These are phyloP conservation scores for Trissolcus brochymenae DNA, from an alignment of 2,888 invertebrate genomes.

Conservation along the genomic window DNA sequence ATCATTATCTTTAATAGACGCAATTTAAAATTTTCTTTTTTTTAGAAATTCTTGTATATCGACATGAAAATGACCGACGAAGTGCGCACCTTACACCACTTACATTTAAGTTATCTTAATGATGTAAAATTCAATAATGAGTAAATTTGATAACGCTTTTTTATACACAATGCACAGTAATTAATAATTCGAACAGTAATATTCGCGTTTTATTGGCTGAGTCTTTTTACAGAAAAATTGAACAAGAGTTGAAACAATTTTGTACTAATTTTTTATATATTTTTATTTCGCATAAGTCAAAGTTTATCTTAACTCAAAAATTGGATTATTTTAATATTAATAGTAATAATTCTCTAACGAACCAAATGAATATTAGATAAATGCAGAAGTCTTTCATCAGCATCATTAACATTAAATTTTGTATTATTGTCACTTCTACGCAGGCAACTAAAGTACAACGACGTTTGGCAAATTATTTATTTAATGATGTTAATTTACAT, in stretches of 20 bases:
- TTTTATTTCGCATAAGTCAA: conserved; percentile 10
- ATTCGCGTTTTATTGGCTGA: conserved; percentile 18
- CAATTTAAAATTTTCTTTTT: conserved; percentile 27
- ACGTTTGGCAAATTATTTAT: conserved; percentile 1
- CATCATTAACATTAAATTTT: conserved; percentile 21
- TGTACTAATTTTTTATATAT: conserved; percentile 30
- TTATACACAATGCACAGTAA: conserved; percentile 37
- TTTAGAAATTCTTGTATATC: conserved; percentile 33
- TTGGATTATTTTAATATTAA: conserved; percentile 1
- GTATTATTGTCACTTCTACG: conserved; percentile 48
- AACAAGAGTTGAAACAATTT: conserved; percentile 16
- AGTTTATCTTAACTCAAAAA: background rate
- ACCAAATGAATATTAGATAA: background rate
- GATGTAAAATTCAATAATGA: background rate
- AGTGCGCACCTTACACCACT: conserved; percentile 32
- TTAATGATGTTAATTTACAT: conserved; percentile 6
- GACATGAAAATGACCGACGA: conserved; percentile 32
- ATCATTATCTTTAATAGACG: conserved; percentile 41
- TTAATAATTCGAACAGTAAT: conserved; percentile 28
- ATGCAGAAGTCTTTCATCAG: conserved; percentile 18
- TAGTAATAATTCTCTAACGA: background rate
- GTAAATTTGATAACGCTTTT: conserved; percentile 9
- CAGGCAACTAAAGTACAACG: conserved; percentile 21
- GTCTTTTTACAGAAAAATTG: conserved; percentile 48
- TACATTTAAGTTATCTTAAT: conserved; percentile 35